Base-by-base conservation (phyloP, 2,888 invertebrate species). In the Sinohyriopsis cumingii region DNA sequence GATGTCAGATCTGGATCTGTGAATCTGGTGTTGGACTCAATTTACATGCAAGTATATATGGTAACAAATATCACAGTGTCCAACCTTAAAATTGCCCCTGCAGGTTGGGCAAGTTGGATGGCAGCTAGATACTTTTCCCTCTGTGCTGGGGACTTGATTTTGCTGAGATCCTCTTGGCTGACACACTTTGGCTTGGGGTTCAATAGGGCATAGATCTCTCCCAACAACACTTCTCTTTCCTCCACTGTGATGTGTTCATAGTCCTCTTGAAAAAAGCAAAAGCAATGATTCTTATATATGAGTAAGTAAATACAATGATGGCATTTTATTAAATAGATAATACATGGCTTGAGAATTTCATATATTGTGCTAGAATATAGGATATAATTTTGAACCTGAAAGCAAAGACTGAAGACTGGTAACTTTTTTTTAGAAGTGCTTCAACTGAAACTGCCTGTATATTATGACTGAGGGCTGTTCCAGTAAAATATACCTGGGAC, bases 111-210 rank as follows among this genome's bases (percentile, higher is more conserved):
- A 55, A 82, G 74, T 70, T 82, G 79, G 9, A 80, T 60, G 28
- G 83, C 83, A 18, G 82, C 81, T n/a, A 72, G 65, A 63, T 81
- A 82, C 55, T 84, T 84, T 67, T 79, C 76, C 55, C 75, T 78
- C 28, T 84, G 82, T n/a, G 67, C 66, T 3, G 77, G 73, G 24
- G 77, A 75, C 33, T 69, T 67, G 19, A 78, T 71, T 65, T 76
- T 72, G 20, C 73, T 72, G 24, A 77, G 68, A 55, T 78, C 78
- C 53, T 80, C 79, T 59, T 77, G 73, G 53, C 80, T 80, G 6
- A 67, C 75, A 59, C 59, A 56, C 9, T 75, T 71, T 54, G 70
- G 69, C 62, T 68, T 67, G 3, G 82, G 77, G 61, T 79, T 72
- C 19, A 81, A 67, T 18, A 84, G 69, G 22, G 73, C 65, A 63